Base-by-base conservation (phyloP, 2,113 vertebrate species). In the Takifugu flavidus region DNA sequence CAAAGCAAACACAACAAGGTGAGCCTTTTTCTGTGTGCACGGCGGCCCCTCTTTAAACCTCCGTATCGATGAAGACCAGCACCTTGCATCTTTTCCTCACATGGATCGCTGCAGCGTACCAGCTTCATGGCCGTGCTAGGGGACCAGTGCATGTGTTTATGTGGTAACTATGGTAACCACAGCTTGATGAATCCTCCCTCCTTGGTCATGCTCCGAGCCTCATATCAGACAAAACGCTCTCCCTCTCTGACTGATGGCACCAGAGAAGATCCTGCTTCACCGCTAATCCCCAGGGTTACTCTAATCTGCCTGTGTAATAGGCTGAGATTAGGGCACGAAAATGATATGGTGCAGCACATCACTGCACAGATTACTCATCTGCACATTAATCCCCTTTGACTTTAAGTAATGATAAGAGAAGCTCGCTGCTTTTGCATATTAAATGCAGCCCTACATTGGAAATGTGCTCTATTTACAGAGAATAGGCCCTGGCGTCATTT, bases 341-440 rank as follows among this genome's bases (percentile, higher is more conserved):
- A 78, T 81, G 65, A 82, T 82, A 81, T 13, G 34, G n/a, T 69
- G 67, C 53, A 58, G 44, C 58, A 60, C 62, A 75, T 73, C 65
- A 66, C 67, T 65, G 66, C 72, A 77, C 56, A 28, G 80, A 82
- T 86, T 85, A 85, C 57, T 78, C 76, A 61, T 79, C 63, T 74
- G 68, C 75, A 67, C 56, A 53, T 28, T 56, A 31, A 67, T 82
- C 45, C 45, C 63, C 44, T 59, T 44, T 50, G 52, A 75, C 55
- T 69, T 69, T 69, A 74, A 78, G 71, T 79, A 71, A 78, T 31
- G 65, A 55, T 25, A 53, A 67, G 55, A 72, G 74, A 78, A 71
- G 1, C 3, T 61, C 54, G 57, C 52, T 55, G 62, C 53, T 31
- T 44, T 7, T 14, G 46, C 63, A 26, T 55, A 50, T 77, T 66